These are phyloP conservation scores for Tetranychus cinnabarinus DNA, from an alignment of 1,140 invertebrate species.

Conservation along the genomic window DNA sequence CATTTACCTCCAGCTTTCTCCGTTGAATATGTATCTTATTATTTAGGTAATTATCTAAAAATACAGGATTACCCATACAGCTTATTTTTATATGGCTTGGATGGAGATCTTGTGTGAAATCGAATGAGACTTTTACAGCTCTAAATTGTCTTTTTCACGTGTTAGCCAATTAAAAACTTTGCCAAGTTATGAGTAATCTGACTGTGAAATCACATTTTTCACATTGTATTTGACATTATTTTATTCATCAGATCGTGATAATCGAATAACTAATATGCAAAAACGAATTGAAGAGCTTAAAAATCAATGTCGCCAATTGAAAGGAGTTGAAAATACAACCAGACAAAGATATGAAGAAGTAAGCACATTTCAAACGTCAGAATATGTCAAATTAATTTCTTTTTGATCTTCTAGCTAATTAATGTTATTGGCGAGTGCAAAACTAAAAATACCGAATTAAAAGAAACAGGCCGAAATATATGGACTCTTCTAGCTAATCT, in stretches of 20 bases:
- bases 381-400: background rate
- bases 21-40: conserved; percentile 83
- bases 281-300: conserved; percentile 44
- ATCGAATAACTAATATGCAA: conserved; percentile 38
- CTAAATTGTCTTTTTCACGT: background rate
- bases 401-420: background rate
- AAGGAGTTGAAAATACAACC: conserved; percentile 42
- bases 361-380: background rate
- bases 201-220: too few relatives aligned
- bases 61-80: too few relatives aligned
- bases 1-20: conserved; percentile 71
- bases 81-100: too few relatives aligned
- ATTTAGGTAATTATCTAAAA: conserved; percentile 33
- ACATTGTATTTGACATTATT: background rate
- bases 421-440: background rate
- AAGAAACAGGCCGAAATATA: background rate
- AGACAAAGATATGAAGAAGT: conserved; percentile 52
- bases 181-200: too few relatives aligned
- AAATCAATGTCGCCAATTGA: conserved; percentile 41
- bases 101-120: background rate
- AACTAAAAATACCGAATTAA: background rate
- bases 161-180: too few relatives aligned
- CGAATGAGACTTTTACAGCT: background rate
- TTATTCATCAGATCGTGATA: conserved; percentile 19
- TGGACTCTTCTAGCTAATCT: background rate